Evolutionary conservation across 2,797 vertebrate genomes (phyloP), one percentile per base, ranked within the genome.

Genomic region (Enteromius unitaeniatus): DNA sequence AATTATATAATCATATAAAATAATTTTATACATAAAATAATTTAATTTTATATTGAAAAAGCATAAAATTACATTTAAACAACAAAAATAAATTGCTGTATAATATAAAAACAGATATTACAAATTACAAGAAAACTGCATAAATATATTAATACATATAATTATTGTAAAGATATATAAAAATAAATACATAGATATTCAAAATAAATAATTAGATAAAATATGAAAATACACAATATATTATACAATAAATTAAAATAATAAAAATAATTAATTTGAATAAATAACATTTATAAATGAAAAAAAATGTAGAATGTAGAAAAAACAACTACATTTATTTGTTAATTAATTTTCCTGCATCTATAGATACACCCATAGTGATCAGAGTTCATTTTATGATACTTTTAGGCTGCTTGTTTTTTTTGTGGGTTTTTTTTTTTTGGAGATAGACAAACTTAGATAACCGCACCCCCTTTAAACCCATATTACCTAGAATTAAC

Each of bases 401-500:
- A 67, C 31, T 21, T 37, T 21, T 37, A 42, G 21, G 5, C 1
- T 64, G 6, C 17, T 17, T 15, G 23, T 47, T 37, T 31, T 58
- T 23, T 31, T 31, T 0, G n/a, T n/a, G n/a, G n/a, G n/a, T n/a
- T n/a, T n/a, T 37, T 31, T 31, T 31, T 31, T 31, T 37, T 62
- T 10, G 31, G 3, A 45, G 68, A 67, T 11, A 21, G 60, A 21
- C 64, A 62, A 47, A 64, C 19, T 17, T 34, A 13, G 19, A 34
- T 10, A 74, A 58, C 19, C 53, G 40, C 1, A 23, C 64, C 19
- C 49, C 9, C 8, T 23, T 42, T 40, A n/a, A 86, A 82, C 1
- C 62, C 2, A 78, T 34, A 45, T 85, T 95, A 98, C 98, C 98
- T 98, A 87, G 97, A 99, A 95, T 97, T 99, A 86, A 99, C 97